Evolutionary conservation across 2,888 invertebrate genomes (phyloP).

Genomic region (Periphyllus acericola): DNA sequence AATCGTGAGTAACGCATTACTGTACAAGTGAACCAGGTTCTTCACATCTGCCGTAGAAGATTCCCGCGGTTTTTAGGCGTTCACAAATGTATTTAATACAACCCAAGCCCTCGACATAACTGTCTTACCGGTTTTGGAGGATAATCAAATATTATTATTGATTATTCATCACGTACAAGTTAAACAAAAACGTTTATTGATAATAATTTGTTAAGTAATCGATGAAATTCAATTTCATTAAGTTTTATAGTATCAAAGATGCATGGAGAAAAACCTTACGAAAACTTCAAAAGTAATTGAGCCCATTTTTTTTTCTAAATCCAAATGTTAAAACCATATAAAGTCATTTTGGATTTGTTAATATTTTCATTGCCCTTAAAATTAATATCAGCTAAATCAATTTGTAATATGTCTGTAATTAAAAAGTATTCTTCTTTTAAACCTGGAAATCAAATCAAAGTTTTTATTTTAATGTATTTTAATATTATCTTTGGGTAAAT

Average conservation of each 20-base stretch:
- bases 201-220: neutral
- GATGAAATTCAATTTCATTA: neutral
- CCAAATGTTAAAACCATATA: neutral
- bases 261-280: neutral
- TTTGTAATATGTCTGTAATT: neutral
- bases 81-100: neutral
- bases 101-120: neutral
- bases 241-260: neutral
- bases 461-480: constrained; percentile 15
- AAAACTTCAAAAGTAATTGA: neutral
- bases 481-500: neutral
- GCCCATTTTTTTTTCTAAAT: neutral
- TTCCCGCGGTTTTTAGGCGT: neutral
- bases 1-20: neutral
- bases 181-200: neutral
- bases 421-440: neutral
- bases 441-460: neutral
- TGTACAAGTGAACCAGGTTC: neutral
- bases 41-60: neutral
- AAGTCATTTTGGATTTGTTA: neutral
- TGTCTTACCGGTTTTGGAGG: neutral
- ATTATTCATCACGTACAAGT: neutral
- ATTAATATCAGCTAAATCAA: constrained; percentile 5
- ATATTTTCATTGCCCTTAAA: neutral
- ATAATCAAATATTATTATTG: neutral